A percentile compares a stretch with the other conserved stretches of the same genome.
Conservation (phyloP, 2,113 vertebrate genomes). For the Microcebus lehilahytsara region DNA sequence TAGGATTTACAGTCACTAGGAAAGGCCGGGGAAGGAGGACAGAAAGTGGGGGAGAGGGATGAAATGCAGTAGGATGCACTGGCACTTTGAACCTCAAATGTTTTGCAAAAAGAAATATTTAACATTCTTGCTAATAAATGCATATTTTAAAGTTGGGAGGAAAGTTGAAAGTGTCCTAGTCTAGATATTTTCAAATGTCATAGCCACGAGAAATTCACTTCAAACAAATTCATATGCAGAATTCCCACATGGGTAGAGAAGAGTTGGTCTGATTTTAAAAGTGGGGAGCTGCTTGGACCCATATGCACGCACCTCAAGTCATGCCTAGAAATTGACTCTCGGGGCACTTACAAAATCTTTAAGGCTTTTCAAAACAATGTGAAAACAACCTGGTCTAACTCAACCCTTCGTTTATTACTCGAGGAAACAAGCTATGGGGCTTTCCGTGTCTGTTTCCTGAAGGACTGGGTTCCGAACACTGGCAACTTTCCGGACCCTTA, state of each 20-base stretch:
- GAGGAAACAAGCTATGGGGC: not conserved
- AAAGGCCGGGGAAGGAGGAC: not conserved
- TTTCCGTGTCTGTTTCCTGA: not conserved
- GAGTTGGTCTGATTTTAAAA: not conserved
- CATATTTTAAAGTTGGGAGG: not conserved
- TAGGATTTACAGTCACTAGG: conserved; percentile 65
- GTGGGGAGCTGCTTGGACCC: not conserved
- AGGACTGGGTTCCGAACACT: not conserved
- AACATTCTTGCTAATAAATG: not conserved
- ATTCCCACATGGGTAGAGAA: not conserved
- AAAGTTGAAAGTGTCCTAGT: not conserved
- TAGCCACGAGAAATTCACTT: not conserved
- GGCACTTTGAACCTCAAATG: not conserved
- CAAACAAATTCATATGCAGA: not conserved
- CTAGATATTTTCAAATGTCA: not conserved
- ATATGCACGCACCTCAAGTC: too few species aligned
- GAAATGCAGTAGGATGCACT: not conserved
- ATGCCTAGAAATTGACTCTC: not conserved
- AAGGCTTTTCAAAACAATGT: not conserved
- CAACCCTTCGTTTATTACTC: not conserved
- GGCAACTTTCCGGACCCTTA: not conserved
- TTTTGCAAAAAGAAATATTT: conserved; percentile 5
- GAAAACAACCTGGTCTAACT: not conserved
- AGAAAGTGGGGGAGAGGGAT: not conserved
- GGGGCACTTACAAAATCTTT: not conserved